Base-by-base conservation (phyloP, 2,888 invertebrate species). In the Strigamia transsilvanica region DNA sequence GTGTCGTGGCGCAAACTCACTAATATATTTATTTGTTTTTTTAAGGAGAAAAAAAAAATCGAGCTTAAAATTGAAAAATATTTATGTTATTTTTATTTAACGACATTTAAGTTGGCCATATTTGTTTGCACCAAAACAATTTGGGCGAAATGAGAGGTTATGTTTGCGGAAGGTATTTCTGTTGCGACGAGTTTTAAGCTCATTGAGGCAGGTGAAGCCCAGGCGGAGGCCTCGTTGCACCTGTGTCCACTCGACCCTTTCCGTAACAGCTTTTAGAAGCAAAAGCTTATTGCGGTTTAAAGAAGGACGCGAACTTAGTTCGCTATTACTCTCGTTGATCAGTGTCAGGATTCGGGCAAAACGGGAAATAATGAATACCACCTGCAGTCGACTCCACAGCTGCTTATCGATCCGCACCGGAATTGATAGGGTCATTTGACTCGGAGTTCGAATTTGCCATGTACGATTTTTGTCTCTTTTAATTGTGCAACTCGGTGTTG, bases 321-420 rank as follows among this genome's bases (percentile, higher is more conserved):
- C 4, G 46, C n/a, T 46, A 46, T 46, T 15, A 46, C 46, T 15
- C 15, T 21, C 23, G 61, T 61, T 61, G 61, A 61, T 61, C 61
- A 21, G 23, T 61, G 61, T 61, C 61, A 46, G 15, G 46, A 46
- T 46, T 61, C 61, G 61, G 10, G 23, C 46, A 61, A 23, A 61
- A 61, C 61, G 61, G 61, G 61, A 61, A 61, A 61, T 61, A 61
- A 61, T 23, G 61, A 61, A 61, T 61, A 23, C 61, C 61, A 61
- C 61, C 61, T 61, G 61, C 61, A 21, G 61, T 61, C 61, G 21
- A 61, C 21, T 61, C 61, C 61, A 61, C 61, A 61, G 23, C 61
- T 61, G 61, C 61, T 61, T 61, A 61, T 61, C 21, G 61, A 61
- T 61, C 18, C 23, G 21, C 61, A 61, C n/a, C 18, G 21, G 10